Percentiles rank a stretch among this genome's conserved stretches.
Evolutionary conservation across 2,888 invertebrate species (phyloP).

Genomic region (Caenorhabditis sp.): DNA sequence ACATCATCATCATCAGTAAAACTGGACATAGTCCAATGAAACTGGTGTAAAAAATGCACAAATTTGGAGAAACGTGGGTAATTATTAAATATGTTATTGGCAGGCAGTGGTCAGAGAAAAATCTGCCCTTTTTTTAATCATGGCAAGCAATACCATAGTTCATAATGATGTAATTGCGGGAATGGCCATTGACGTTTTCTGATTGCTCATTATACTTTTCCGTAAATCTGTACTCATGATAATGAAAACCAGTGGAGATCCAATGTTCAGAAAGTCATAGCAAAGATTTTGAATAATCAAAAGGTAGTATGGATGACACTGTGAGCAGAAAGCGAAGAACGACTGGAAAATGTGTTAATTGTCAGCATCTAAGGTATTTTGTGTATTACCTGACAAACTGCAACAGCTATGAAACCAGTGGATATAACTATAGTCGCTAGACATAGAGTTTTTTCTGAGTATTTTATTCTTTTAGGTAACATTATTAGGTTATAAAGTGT

Average conservation of each 20-base stretch:
- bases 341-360: background rate
- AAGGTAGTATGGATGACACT: background rate
- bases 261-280: slow-evolving; percentile 6
- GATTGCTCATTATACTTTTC: too few species aligned
- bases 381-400: slow-evolving; percentile 7
- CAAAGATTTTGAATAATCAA: background rate
- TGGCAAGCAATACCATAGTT: too few species aligned
- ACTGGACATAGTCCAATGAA: too few species aligned
- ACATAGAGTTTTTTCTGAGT: slow-evolving; percentile 20
- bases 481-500: slow-evolving; percentile 22
- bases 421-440: slow-evolving; percentile 24
- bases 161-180: too few species aligned
- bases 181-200: too few species aligned
- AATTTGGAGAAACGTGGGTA: too few species aligned
- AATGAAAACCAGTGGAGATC: slow-evolving; percentile 18
- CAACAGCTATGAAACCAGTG: slow-evolving; percentile 5
- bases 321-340: background rate
- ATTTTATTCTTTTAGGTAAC: slow-evolving; percentile 22
- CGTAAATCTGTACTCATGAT: slow-evolving; percentile 5
- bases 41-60: too few species aligned
- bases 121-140: too few species aligned
- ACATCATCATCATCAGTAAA: too few species aligned
- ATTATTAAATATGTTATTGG: too few species aligned
- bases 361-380: too few species aligned
- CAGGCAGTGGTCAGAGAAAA: too few species aligned